Evolutionary conservation across 2,113 vertebrate genomes (phyloP).

Genomic region (Phocoena phocoena): DNA sequence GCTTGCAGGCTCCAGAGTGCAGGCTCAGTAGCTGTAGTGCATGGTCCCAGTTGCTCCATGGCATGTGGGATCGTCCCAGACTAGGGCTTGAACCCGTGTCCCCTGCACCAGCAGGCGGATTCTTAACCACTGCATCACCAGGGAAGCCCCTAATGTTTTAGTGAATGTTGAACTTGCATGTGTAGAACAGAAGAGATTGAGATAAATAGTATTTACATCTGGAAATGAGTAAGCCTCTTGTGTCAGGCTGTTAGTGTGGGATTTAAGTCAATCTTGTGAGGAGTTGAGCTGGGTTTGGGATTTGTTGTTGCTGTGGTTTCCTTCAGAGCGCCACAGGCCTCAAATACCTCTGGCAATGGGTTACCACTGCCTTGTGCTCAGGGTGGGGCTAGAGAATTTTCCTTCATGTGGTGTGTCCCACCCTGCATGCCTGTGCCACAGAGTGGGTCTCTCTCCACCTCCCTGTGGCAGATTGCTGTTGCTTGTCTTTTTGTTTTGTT

Average conservation of each 20-base stretch:
- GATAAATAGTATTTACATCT: not conserved
- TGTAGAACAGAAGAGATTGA: not conserved
- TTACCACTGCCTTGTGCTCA: not conserved
- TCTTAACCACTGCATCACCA: no score
- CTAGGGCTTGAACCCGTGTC: no score
- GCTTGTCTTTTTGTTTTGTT: no score
- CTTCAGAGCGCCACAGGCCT: not conserved
- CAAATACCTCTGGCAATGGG: not conserved
- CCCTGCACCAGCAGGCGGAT: no score
- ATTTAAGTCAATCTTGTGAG: not conserved
- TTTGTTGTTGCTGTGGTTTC: not conserved
- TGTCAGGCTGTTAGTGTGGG: not conserved
- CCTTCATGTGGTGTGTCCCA: not conserved
- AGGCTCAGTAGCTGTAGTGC: no score
- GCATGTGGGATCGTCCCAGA: no score
- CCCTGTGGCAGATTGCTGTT: accelerated
- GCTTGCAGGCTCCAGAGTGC: no score
- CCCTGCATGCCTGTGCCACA: not conserved
- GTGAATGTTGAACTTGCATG: not conserved
- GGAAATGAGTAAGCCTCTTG: not conserved
- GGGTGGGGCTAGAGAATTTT: no score
- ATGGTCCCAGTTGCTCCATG: no score
- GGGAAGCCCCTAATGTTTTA: not conserved
- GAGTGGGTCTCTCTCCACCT: not conserved
- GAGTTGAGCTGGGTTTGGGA: not conserved